Evolutionary conservation across 2,113 vertebrate genomes (phyloP).

Genomic region (Dipodomys spectabilis): DNA sequence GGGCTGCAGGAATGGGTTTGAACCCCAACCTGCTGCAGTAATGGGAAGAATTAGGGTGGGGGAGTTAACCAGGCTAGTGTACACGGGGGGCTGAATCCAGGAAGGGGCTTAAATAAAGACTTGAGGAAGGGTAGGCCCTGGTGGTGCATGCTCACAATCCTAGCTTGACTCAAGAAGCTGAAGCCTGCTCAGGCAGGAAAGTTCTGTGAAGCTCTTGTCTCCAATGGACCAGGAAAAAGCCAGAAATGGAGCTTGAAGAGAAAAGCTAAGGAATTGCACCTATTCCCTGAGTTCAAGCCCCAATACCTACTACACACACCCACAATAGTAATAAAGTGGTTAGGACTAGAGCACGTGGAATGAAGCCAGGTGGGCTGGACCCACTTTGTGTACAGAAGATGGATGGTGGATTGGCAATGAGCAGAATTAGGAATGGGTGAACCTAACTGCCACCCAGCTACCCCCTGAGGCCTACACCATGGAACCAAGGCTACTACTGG

Average conservation of each 20-base stretch:
- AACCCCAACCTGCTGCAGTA: neutral
- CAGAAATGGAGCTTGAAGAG: no score
- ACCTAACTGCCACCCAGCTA: neutral
- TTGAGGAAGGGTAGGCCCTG: neutral
- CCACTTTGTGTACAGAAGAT: neutral
- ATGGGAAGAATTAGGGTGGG: neutral
- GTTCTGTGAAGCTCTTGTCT: no score
- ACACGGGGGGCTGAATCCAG: neutral
- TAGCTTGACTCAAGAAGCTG: no score
- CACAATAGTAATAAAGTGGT: neutral
- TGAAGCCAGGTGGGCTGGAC: neutral
- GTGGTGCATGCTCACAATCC: neutral
- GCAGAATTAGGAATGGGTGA: neutral
- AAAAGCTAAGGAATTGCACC: no score
- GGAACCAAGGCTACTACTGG: neutral
- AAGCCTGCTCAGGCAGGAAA: no score
- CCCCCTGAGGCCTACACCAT: neutral
- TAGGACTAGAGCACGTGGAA: neutral
- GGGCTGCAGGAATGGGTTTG: neutral
- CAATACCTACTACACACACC: no score
- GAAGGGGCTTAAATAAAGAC: neutral
- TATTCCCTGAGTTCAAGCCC: no score
- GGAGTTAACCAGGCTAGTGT: neutral
- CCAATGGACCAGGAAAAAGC: no score
- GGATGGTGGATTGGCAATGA: neutral